These are phyloP conservation scores for Champsocephalus esox DNA, from an alignment of 2,797 vertebrate species.

Conservation along the genomic window DNA sequence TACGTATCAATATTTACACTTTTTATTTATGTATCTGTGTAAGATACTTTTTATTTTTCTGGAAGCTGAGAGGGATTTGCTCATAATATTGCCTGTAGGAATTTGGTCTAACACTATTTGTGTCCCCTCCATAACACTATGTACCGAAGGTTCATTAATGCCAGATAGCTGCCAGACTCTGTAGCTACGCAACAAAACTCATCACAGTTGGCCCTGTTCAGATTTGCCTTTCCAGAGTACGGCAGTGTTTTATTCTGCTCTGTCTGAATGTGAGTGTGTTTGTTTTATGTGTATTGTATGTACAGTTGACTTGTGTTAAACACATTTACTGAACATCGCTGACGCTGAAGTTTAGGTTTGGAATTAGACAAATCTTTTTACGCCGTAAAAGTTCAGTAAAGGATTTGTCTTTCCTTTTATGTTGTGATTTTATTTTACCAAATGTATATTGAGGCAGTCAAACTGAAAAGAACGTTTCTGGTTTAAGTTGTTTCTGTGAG, in stretches of 20 bases:
- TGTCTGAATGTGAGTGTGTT: slow-evolving; percentile 61
- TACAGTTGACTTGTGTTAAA: slow-evolving; percentile 38
- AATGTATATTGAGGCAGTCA: background rate
- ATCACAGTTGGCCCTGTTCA: slow-evolving; percentile 66
- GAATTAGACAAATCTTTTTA: slow-evolving; percentile 45
- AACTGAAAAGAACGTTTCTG: background rate
- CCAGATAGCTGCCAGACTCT: slow-evolving; percentile 68
- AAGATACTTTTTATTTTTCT: slow-evolving; percentile 38
- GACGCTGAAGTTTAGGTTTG: slow-evolving; percentile 46
- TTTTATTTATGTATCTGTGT: slow-evolving; percentile 60
- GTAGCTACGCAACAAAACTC: slow-evolving; percentile 57
- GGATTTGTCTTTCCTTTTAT: slow-evolving; percentile 37
- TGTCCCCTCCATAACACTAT: slow-evolving; percentile 51
- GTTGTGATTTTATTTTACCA: slow-evolving; percentile 21
- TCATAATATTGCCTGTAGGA: slow-evolving; percentile 52
- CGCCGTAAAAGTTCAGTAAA: slow-evolving; percentile 14
- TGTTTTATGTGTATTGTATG: slow-evolving; percentile 36
- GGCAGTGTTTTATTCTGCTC: slow-evolving; percentile 63
- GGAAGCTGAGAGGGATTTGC: slow-evolving; percentile 61
- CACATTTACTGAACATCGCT: slow-evolving; percentile 45
- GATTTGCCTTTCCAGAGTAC: slow-evolving; percentile 79
- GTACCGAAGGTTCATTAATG: slow-evolving; percentile 49
- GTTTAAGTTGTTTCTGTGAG: slow-evolving; percentile 16
- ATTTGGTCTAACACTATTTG: slow-evolving; percentile 51
- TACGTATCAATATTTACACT: slow-evolving; percentile 62